phyloP scores from a whole-genome alignment of 2,113 vertebrate species.

The Tachycineta bicolor region DNA sequence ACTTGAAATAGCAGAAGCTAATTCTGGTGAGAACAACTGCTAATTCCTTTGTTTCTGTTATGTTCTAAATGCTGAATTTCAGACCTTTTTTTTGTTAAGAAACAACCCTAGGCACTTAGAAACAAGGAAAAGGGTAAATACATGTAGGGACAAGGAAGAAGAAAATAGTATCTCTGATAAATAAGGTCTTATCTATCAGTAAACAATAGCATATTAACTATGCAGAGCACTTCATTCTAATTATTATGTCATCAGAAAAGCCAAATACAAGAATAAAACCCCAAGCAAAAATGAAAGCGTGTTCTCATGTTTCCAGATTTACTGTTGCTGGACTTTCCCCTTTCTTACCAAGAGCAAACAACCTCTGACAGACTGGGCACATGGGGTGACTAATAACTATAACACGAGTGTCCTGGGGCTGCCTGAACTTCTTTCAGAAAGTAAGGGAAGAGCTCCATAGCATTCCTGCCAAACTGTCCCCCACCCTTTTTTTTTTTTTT shows the following conservation, averaged over 20 bases:
- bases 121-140: background rate
- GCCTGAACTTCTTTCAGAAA: background rate
- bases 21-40: background rate
- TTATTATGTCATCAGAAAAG: background rate
- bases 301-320: background rate
- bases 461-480: background rate
- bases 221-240: background rate
- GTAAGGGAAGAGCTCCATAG: background rate
- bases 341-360: background rate
- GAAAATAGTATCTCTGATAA: background rate
- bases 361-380: background rate
- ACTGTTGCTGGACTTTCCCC: constrained; percentile 17
- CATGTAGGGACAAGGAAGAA: background rate
- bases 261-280: background rate
- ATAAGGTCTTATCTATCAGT: background rate
- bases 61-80: background rate
- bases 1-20: background rate
- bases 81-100: background rate
- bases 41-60: background rate
- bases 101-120: background rate
- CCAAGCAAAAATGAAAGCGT: background rate
- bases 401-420: background rate
- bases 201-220: background rate
- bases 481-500: background rate
- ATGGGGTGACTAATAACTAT: background rate